Base-by-base conservation (phyloP, 2,113 vertebrate species). In the Microtus montanus region DNA sequence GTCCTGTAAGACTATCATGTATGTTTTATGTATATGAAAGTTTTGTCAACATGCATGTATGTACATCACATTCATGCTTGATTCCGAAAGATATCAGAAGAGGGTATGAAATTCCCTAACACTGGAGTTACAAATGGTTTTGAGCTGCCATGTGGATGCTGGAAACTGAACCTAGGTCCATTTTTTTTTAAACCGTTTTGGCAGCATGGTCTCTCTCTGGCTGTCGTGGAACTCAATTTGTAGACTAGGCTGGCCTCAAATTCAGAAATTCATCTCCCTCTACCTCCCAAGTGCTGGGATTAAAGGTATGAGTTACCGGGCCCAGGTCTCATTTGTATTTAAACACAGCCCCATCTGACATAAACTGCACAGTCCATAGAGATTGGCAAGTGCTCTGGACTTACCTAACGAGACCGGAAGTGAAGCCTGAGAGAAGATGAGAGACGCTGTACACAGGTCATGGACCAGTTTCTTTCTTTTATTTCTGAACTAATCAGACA, bases 281-380 rank as follows among this genome's bases (percentile, higher is more conserved):
- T 83, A 13, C 54, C 54, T 83, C n/a, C 7, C 22, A 41, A 28
- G 54, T 61, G 79, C 54, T 83, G 54, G 49, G 79, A 61, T 38
- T 38, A 61, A 82, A 38, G 19, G 19, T 12, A 0, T 82, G 35
- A 24, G 7, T 24, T 15, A 2, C 7, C n/a, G 1, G 13, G 5
- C 79, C 54, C 22, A n/a, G 20, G 7, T 52, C 35, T 64, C 38
- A 33, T 38, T 30, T 85, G 24, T 66, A 33, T 47, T 83, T 24
- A n/a, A 61, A 73, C 58, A 33, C 20, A 24, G 8, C 33, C 28
- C 33, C n/a, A 61, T 28, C 44, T 64, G 47, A 78, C 44, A 22
- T 7, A 8, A 38, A 41, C 19, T 24, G 7, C 85, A 64, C 26
- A 58, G 49, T 33, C 58, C 52, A 26, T 14, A 33, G 5, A 70